Percentiles rank a stretch among this genome's conserved stretches.
Evolutionary conservation across 2,113 vertebrate species (phyloP).

Genomic region (Dendropsophus ebraccatus): DNA sequence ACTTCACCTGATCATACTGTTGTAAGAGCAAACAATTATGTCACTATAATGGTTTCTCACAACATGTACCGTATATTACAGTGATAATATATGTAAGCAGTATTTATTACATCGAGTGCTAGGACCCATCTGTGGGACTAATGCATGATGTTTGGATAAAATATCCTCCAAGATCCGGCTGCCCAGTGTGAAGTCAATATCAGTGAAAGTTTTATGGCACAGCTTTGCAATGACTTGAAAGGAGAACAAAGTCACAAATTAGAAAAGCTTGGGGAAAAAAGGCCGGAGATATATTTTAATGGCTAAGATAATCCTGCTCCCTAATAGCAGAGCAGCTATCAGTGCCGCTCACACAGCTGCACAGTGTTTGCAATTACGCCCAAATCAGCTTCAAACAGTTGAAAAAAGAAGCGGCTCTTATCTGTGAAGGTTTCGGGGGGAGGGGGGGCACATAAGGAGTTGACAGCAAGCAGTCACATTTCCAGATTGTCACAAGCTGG

Average conservation of each 20-base stretch:
- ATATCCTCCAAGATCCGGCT: slow-evolving; percentile 1
- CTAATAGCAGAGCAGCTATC: slow-evolving; percentile 52
- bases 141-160: slow-evolving; percentile 21
- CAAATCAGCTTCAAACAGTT: slow-evolving; percentile 51
- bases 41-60: not conserved
- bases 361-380: slow-evolving; percentile 50
- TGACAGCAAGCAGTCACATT: not conserved
- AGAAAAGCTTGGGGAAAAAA: slow-evolving; percentile 38
- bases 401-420: slow-evolving; percentile 28
- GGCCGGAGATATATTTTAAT: slow-evolving; percentile 31
- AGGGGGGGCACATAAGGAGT: slow-evolving; percentile 28
- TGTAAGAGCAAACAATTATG: not conserved
- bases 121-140: not conserved
- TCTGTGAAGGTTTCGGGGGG: slow-evolving; percentile 38
- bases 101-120: not conserved
- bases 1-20: not conserved
- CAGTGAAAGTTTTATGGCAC: slow-evolving; percentile 25
- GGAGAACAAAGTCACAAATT: slow-evolving; percentile 53
- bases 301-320: slow-evolving; percentile 43
- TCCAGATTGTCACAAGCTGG: not conserved
- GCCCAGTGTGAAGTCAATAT: slow-evolving; percentile 39
- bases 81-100: slow-evolving; percentile 10
- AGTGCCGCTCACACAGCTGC: slow-evolving; percentile 38
- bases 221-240: slow-evolving; percentile 25
- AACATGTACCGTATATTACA: not conserved